phyloP scores from a whole-genome alignment of 2,113 vertebrate species.

The Nyctereutes procyonoides region DNA sequence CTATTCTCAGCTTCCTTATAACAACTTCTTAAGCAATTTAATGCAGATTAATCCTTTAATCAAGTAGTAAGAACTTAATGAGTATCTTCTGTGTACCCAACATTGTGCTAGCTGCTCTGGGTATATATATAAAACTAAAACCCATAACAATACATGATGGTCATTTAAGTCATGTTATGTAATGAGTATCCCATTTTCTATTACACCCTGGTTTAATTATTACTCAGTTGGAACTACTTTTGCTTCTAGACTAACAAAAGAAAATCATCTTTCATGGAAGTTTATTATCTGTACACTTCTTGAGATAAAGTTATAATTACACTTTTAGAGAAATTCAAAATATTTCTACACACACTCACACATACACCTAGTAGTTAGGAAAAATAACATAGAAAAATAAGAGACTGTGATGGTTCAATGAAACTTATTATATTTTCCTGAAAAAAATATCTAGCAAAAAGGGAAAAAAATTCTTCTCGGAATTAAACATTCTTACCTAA shows the following conservation, averaged over 20 bases:
- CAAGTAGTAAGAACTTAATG: conserved; percentile 35
- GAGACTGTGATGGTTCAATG: not conserved
- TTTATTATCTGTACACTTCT: conserved; percentile 19
- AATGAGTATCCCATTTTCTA: conserved; percentile 33
- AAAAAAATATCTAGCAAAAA: conserved; percentile 39
- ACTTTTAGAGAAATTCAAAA: conserved; percentile 33
- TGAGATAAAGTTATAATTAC: conserved; percentile 47
- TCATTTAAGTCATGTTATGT: conserved; percentile 8
- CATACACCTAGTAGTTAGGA: not conserved
- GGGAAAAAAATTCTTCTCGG: not conserved
- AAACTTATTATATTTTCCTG: not conserved
- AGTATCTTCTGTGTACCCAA: not conserved
- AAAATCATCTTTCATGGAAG: not conserved
- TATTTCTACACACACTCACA: not conserved
- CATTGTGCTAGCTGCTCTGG: conserved; percentile 14
- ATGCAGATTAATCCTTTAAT: conserved; percentile 56
- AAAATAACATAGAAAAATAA: not conserved
- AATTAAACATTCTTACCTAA: not conserved
- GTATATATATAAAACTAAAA: conserved; percentile 23
- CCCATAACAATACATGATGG: not conserved
- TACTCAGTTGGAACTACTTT: not conserved
- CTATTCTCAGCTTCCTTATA: conserved; percentile 36
- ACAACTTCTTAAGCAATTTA: not conserved
- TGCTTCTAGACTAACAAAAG: not conserved
- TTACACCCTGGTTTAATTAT: conserved; percentile 24